Evolutionary conservation across 2,113 vertebrate species (phyloP), one percentile per base, ranked within the genome.

Genomic region (Triplophysa tibetana): DNA sequence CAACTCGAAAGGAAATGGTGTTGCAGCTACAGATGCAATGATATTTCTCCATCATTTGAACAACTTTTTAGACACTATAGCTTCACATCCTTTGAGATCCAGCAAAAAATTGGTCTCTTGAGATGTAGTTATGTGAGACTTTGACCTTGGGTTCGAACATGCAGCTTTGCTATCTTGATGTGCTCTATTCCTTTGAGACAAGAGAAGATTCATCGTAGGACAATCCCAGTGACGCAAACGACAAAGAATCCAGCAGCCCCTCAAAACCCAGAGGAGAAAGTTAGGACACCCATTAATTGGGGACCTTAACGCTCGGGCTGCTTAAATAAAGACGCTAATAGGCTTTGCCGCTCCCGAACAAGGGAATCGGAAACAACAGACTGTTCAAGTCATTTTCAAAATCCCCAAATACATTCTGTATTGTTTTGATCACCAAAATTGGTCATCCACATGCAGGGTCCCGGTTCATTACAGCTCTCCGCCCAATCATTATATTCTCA

Each of bases 281-380:
- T 77, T 61, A 68, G 23, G 50, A 77, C 63, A 73, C 56, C 75
- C 38, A 80, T 72, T 80, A 70, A 77, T 80, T 83, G 41, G 50
- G 61, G 65, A 69, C 68, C 72, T 80, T 38, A 77, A 76, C 50
- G 66, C 60, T 54, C 54, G 9, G 56, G 26, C 5, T 38, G 38
- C 41, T 52, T 24, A 72, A 80, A 58, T 60, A 77, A 77, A 77
- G 23, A 74, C 14, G 41, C 29, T 83, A 77, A 83, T 77, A 48
- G 54, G 52, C 68, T 76, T 78, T 84, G 72, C 14, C 26, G 69
- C 21, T 33, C 61, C 43, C 73, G 62, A 63, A 56, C 38, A 73
- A 62, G n/a, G 52, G 74, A 38, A 50, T 68, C 24, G 43, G 29
- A 50, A 41, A 77, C 62, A 66, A 38, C 82, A 13, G 62, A 77